Conservation (phyloP, 1,140 invertebrate species). For the Calycopis cecrops region DNA sequence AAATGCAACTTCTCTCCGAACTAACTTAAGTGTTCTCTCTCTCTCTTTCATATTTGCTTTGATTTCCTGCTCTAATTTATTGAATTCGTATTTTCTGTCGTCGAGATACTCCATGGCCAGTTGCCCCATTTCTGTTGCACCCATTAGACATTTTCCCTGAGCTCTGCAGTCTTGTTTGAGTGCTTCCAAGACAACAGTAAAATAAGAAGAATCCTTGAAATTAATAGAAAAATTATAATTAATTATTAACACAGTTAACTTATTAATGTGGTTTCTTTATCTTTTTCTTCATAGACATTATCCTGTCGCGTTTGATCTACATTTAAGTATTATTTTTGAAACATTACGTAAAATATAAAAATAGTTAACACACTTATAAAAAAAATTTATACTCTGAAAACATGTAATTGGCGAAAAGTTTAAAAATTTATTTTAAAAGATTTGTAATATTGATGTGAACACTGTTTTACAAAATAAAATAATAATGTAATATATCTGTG, state of each 20-base stretch:
- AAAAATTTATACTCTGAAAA: no score
- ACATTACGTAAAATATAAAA: no score
- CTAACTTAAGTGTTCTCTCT: constrained; percentile 71
- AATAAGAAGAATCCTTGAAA: constrained; percentile 77
- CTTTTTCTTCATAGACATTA: not conserved
- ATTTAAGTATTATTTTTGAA: no score
- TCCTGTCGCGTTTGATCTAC: no score
- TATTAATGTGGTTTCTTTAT: no score
- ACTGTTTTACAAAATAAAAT: no score
- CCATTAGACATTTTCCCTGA: constrained; percentile 77
- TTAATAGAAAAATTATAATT: not conserved
- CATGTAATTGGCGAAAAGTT: no score
- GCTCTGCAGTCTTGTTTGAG: constrained; percentile 74
- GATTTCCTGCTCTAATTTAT: constrained; percentile 73
- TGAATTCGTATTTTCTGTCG: constrained; percentile 76
- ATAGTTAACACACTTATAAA: no score
- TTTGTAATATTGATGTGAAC: no score
- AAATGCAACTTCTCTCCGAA: constrained; percentile 72
- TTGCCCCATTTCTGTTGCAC: constrained; percentile 78
- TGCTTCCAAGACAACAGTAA: constrained; percentile 75
- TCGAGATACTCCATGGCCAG: constrained; percentile 78
- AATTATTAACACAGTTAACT: no score
- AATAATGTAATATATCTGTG: no score
- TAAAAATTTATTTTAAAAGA: no score
- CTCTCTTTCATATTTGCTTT: constrained; percentile 78